A percentile compares a stretch with the other conserved stretches of the same genome.
Evolutionary conservation across 2,797 vertebrate species (phyloP).

Genomic region (Eidolon dupreanum): DNA sequence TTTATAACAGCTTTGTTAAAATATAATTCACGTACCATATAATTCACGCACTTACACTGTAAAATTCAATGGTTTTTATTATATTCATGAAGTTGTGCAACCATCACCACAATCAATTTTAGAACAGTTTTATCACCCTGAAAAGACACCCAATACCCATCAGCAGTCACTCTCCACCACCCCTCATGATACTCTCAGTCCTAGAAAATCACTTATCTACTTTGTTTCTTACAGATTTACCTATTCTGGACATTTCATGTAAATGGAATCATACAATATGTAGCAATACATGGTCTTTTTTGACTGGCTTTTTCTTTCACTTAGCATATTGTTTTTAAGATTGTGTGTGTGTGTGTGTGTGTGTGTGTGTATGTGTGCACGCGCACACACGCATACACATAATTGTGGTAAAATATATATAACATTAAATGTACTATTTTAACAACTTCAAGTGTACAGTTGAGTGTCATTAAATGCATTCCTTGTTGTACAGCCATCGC

Average conservation of each 20-base stretch:
- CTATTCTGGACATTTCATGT: not conserved
- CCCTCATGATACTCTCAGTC: not conserved
- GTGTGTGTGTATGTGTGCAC: no score
- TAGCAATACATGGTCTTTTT: not conserved
- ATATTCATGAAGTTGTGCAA: not conserved
- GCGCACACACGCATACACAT: no score
- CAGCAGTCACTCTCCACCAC: not conserved
- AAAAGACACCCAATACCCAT: not conserved
- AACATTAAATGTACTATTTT: not conserved
- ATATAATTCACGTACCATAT: not conserved
- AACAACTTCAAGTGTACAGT: not conserved
- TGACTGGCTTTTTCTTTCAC: not conserved
- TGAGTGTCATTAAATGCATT: not conserved
- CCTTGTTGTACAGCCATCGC: not conserved
- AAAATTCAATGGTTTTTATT: not conserved
- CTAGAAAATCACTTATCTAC: not conserved
- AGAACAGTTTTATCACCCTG: not conserved
- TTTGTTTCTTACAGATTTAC: not conserved
- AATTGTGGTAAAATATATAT: not conserved
- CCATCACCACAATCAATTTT: not conserved
- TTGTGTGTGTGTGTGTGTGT: not conserved
- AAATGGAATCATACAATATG: not conserved
- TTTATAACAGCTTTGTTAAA: not conserved
- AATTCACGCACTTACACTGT: not conserved
- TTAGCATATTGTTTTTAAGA: conserved; percentile 4